A percentile compares a stretch with the other conserved stretches of the same genome.
phyloP scores from a whole-genome alignment of 2,888 invertebrate genomes.

The Elgonia sp. region DNA sequence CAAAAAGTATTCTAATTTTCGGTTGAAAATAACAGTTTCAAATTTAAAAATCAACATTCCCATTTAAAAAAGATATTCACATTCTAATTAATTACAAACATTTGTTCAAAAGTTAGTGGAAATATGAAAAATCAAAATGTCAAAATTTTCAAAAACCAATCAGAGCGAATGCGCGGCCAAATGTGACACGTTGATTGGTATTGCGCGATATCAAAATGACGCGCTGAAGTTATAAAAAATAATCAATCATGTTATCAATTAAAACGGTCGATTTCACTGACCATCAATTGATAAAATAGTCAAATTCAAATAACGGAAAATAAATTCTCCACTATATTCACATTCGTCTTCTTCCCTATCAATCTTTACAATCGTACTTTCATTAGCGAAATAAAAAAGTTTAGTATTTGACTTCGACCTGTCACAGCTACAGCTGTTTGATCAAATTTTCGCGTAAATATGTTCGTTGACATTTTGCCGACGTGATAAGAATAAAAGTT shows the following conservation, averaged over 20 bases:
- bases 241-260: constrained; percentile 47
- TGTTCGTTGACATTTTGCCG: constrained; percentile 61
- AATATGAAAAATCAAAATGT: background rate
- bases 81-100: too few relatives aligned
- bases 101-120: too few relatives aligned
- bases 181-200: constrained; percentile 45
- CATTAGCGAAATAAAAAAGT: background rate
- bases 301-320: too few relatives aligned
- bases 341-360: background rate
- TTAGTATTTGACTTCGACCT: constrained; percentile 37
- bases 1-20: too few relatives aligned
- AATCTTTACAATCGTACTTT: background rate
- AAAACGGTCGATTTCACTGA: background rate
- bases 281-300: constrained; percentile 12
- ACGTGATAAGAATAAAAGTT: constrained; percentile 40
- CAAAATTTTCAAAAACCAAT: background rate
- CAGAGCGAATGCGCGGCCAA: constrained; percentile 17
- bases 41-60: too few relatives aligned
- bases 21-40: too few relatives aligned
- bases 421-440: constrained; percentile 74
- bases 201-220: constrained; percentile 45
- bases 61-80: too few relatives aligned
- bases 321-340: too few relatives aligned
- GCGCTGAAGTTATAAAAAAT: constrained; percentile 62
- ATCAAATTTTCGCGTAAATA: constrained; percentile 49